These are phyloP conservation scores for Darevskia mixta DNA, from an alignment of 2,797 vertebrate species.

Conservation along the genomic window DNA sequence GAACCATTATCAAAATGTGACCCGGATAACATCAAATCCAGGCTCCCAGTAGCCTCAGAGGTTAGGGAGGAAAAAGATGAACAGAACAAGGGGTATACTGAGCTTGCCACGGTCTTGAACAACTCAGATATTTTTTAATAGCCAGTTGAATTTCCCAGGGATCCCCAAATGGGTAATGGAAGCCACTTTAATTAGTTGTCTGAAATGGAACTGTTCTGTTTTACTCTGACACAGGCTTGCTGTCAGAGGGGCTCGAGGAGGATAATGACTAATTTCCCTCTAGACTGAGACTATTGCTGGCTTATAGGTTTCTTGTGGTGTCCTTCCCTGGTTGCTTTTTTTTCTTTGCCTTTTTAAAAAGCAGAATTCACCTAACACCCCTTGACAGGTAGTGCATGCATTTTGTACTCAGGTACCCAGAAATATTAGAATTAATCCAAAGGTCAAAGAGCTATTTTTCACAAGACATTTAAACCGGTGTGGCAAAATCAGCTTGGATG, in stretches of 20 bases:
- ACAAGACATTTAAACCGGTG: neutral
- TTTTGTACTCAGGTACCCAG: neutral
- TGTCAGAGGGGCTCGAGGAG: neutral
- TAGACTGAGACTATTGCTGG: neutral
- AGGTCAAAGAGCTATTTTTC: neutral
- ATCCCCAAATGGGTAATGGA: conserved; percentile 6
- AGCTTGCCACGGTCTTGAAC: neutral
- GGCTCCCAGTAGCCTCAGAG: neutral
- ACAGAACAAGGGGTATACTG: conserved; percentile 8
- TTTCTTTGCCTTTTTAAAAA: neutral
- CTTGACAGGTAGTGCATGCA: neutral
- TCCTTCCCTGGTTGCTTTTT: neutral
- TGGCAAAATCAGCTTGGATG: neutral
- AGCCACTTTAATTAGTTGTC: conserved; percentile 21
- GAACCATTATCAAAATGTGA: neutral
- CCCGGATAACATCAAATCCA: neutral
- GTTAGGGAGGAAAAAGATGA: conserved; percentile 12
- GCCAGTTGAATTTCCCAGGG: neutral
- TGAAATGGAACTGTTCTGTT: neutral
- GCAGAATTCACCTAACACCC: neutral
- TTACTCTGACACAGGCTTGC: neutral
- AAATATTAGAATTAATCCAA: neutral
- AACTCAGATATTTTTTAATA: neutral
- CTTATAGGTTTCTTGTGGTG: neutral
- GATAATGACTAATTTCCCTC: neutral